These are phyloP conservation scores for Nymphalis io DNA, from an alignment of 1,140 invertebrate species.

Conservation along the genomic window DNA sequence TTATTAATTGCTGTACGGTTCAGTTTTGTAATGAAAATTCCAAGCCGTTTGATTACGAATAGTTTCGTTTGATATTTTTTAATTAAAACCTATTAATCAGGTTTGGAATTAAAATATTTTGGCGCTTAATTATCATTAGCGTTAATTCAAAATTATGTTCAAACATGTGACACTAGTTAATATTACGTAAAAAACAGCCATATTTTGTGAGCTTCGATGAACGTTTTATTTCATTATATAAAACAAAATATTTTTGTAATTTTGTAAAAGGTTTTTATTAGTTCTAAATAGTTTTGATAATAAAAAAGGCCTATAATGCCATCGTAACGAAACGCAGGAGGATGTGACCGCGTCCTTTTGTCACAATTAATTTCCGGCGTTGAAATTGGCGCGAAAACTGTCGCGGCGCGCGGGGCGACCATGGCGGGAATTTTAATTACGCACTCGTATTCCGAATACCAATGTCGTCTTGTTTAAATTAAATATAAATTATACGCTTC, in stretches of 20 bases:
- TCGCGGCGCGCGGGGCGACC: constrained; percentile 61
- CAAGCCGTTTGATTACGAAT: constrained; percentile 27
- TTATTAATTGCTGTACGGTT: constrained; percentile 26
- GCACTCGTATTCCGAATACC: constrained; percentile 80
- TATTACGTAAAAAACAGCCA: not conserved
- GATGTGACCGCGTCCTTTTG: constrained; percentile 79
- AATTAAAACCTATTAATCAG: constrained; percentile 30
- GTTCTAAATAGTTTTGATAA: not conserved
- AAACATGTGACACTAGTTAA: not conserved
- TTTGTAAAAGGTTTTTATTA: not conserved
- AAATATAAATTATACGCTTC: constrained; percentile 64
- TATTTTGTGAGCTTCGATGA: no score
- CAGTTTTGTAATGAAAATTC: constrained; percentile 26
- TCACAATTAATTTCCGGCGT: constrained; percentile 80
- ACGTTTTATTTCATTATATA: no score
- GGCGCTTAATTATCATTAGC: constrained; percentile 24
- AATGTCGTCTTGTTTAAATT: constrained; percentile 69
- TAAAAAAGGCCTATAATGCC: constrained; percentile 44
- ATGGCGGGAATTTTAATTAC: constrained; percentile 81
- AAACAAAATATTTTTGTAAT: not conserved
- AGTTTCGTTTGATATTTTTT: constrained; percentile 27
- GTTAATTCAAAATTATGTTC: not conserved
- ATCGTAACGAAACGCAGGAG: constrained; percentile 69
- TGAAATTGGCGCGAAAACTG: constrained; percentile 81
- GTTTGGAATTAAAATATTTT: constrained; percentile 29